These are phyloP conservation scores for Sisor rabdophorus DNA, from an alignment of 2,113 vertebrate genomes.

Conservation along the genomic window DNA sequence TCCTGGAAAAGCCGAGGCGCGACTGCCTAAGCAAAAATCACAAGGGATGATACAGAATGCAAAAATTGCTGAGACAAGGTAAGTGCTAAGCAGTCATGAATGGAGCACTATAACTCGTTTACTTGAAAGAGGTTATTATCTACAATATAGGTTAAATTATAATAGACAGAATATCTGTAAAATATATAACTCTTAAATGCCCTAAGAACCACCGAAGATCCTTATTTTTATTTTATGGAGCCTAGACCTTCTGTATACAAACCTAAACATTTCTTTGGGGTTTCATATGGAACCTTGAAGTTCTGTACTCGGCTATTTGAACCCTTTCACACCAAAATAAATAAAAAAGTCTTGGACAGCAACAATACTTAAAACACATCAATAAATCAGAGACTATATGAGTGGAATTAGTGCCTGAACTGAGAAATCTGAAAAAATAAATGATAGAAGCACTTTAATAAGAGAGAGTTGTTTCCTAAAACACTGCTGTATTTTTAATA, in stretches of 20 bases:
- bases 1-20: conserved; percentile 16
- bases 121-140: neutral
- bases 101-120: neutral
- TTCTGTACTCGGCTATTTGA: too few species aligned
- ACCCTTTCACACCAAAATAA: too few species aligned
- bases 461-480: too few species aligned
- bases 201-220: neutral
- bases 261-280: too few species aligned
- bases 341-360: too few species aligned
- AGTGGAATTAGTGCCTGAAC: too few species aligned
- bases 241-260: neutral
- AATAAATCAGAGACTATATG: too few species aligned
- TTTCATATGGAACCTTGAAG: too few species aligned
- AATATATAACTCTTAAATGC: neutral
- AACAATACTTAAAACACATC: too few species aligned
- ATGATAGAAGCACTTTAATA: too few species aligned
- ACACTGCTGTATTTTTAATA: too few species aligned
- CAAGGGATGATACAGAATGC: conserved; percentile 25
- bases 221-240: neutral
- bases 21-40: neutral
- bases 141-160: neutral
- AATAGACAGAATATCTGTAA: neutral
- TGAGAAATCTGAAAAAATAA: too few species aligned
- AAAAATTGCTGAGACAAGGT: conserved; percentile 39
- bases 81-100: conserved; percentile 26